Base-by-base conservation (phyloP, 2,888 invertebrate genomes). In the Cephus sareptanus region DNA sequence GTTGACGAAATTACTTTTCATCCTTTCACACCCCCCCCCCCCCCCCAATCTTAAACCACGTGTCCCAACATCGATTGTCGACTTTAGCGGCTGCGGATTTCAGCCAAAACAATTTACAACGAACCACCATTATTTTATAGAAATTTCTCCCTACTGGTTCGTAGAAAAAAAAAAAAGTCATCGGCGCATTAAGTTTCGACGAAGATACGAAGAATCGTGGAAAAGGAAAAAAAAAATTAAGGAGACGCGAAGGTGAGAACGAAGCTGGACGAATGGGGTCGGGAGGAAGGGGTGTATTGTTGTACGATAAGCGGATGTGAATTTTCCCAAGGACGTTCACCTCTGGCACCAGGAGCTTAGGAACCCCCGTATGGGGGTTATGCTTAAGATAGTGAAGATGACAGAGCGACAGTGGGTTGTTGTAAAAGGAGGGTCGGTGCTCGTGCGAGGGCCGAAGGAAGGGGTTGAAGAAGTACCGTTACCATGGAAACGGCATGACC, bases 401-500 rank as follows among this genome's bases (percentile, higher is more conserved):
- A 56, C 56, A 9, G 23, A 56, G 56, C 56, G 56, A 56, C 23
- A 56, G 56, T 9, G 56, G 56, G 23, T 56, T 40, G 23, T 56
- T 23, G 23, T 56, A 56, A 56, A 9, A 56, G 56, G 23, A 23
- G 56, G 56, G 56, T 56, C 23, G 56, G 56, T 23, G 56, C 9
- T 56, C 56, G 15, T 9, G 56, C 23, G 15, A 23, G 56, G 56
- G 23, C 9, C 2, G 6, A 2, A 1, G 23, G 56, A 23, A 56
- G 56, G 23, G 23, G 9, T 9, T 56, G 56, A 56, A 23, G 56
- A 23, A 23, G 23, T 23, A 56, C 9, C 11, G 74, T 74, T 34
- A 74, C 74, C 74, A 74, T 74, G 35, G 74, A 12, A 34, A 74
- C 74, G 37, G 34, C 74, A 35, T 34, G 74, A 74, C 74, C 74